Conservation (phyloP, 2,797 vertebrate species). For the Crypturellus tataupa region DNA sequence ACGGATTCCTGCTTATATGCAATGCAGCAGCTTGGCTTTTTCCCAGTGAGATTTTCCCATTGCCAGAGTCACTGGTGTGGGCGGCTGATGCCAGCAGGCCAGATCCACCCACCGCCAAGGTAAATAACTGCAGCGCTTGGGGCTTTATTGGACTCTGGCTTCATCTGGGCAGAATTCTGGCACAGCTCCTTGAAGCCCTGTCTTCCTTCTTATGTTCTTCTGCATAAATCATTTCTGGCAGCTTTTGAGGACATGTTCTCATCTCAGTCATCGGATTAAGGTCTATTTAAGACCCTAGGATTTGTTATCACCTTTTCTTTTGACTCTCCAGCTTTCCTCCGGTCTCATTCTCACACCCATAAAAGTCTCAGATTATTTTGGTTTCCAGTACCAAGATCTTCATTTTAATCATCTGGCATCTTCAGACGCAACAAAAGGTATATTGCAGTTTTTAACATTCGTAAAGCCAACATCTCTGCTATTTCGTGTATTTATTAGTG, state of each 20-base stretch:
- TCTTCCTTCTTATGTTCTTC: background rate
- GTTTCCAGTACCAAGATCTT: background rate
- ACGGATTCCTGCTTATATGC: accelerated
- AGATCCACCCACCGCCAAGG: accelerated
- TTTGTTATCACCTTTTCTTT: background rate
- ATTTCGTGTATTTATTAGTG: background rate
- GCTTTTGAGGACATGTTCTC: background rate
- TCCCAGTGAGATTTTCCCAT: background rate
- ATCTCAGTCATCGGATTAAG: background rate
- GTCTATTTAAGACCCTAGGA: background rate
- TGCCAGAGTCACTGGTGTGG: background rate
- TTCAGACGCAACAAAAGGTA: background rate
- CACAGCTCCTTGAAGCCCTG: background rate
- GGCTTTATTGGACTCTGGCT: background rate
- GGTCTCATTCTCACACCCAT: background rate
- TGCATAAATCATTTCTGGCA: background rate
- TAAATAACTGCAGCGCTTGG: background rate
- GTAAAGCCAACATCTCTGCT: background rate
- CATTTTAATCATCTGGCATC: background rate
- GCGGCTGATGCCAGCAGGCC: accelerated
- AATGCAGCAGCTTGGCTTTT: background rate
- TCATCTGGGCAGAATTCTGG: background rate
- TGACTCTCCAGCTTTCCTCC: background rate
- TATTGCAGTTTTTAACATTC: background rate
- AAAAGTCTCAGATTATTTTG: background rate